phyloP scores from a whole-genome alignment of 2,797 vertebrate genomes.

The Adrianichthys oophorus region DNA sequence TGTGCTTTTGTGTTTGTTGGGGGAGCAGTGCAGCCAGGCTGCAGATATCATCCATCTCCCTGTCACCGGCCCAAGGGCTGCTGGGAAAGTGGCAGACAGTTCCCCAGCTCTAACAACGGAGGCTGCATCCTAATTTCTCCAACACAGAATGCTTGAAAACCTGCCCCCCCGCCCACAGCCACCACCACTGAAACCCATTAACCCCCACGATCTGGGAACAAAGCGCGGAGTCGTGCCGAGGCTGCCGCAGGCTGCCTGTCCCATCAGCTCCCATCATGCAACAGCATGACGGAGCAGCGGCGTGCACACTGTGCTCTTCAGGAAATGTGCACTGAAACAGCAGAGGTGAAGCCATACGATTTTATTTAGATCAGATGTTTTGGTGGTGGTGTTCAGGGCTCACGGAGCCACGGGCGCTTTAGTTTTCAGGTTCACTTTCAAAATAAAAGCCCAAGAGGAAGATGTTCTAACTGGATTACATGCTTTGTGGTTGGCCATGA shows the following conservation, averaged over 20 bases:
- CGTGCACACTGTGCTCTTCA: neutral
- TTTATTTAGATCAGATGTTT: neutral
- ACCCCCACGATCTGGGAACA: conserved; percentile 70
- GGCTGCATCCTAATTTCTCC: conserved; percentile 88
- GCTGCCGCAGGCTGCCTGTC: conserved; percentile 37
- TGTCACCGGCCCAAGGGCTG: conserved; percentile 90
- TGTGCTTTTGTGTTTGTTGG: conserved; percentile 32
- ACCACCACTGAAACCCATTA: conserved; percentile 75
- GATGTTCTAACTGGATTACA: conserved; percentile 67
- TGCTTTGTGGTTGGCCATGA: conserved; percentile 48
- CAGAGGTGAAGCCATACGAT: neutral
- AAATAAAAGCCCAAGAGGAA: conserved; percentile 37
- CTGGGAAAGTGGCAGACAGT: conserved; percentile 91
- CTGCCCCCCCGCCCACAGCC: conserved; percentile 58
- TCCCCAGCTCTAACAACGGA: conserved; percentile 83
- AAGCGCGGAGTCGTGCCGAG: conserved; percentile 53
- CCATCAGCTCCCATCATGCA: conserved; percentile 50
- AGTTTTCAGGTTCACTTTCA: conserved; percentile 16
- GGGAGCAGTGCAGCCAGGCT: conserved; percentile 83
- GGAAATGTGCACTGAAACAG: conserved; percentile 8
- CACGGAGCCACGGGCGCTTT: conserved; percentile 18
- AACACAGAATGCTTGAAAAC: conserved; percentile 48
- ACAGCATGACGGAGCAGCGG: conserved; percentile 12
- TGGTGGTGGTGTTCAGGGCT: neutral
- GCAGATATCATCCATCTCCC: conserved; percentile 96